These are phyloP conservation scores for Pangasius mekongensis DNA, from an alignment of 2,797 vertebrate species.

Conservation along the genomic window DNA sequence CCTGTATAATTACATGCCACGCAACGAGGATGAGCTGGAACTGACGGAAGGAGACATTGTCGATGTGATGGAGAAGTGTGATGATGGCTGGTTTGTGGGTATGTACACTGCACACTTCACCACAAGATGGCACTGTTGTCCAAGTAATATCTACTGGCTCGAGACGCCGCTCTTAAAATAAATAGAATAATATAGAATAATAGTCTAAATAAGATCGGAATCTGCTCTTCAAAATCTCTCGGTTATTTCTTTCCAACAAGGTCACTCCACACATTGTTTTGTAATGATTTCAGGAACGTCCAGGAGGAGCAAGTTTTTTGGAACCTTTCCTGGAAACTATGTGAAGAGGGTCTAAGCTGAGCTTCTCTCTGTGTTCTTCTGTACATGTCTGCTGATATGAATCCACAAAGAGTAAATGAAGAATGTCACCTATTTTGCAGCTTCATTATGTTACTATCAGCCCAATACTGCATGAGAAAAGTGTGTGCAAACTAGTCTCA, in stretches of 20 bases:
- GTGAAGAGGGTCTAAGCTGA: slow-evolving; percentile 83
- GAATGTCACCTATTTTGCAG: slow-evolving; percentile 10
- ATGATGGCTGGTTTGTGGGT: slow-evolving; percentile 93
- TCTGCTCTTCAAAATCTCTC: background rate
- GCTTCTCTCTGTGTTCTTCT: background rate
- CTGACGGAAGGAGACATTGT: slow-evolving; percentile 86
- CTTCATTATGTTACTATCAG: slow-evolving; percentile 30
- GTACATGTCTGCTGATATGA: slow-evolving; percentile 1
- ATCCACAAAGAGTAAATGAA: slow-evolving; percentile 26
- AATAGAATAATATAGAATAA: background rate
- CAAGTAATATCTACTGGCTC: background rate
- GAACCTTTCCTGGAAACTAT: slow-evolving; percentile 91
- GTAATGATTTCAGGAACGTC: slow-evolving; percentile 79
- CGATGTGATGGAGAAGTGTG: slow-evolving; percentile 90
- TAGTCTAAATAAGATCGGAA: background rate
- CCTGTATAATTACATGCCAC: slow-evolving; percentile 87
- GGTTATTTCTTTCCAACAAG: background rate
- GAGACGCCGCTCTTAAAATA: background rate
- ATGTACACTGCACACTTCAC: slow-evolving; percentile 56
- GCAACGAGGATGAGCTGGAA: slow-evolving; percentile 88
- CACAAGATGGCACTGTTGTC: slow-evolving; percentile 42
- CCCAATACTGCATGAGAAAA: slow-evolving; percentile 35
- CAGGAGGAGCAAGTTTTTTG: slow-evolving; percentile 87
- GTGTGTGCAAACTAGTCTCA: slow-evolving; percentile 30
- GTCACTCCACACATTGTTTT: background rate